Conservation (phyloP, 2,113 vertebrate genomes). For the Pangasianodon hypophthalmus region DNA sequence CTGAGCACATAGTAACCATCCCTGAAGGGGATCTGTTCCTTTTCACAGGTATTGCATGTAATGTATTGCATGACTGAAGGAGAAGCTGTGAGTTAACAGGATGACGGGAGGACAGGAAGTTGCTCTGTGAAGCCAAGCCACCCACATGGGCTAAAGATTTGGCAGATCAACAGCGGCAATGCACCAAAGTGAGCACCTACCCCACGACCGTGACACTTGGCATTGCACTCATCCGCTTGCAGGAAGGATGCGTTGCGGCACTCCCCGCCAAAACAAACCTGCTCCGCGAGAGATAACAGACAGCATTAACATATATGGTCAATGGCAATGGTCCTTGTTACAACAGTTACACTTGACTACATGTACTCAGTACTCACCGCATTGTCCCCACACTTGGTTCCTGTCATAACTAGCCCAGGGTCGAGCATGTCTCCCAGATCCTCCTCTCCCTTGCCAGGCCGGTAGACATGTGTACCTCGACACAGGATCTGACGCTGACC, state of each 20-base stretch:
- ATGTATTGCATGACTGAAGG: not conserved
- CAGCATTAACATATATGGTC: not conserved
- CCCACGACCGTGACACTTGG: constrained; percentile 87
- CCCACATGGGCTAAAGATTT: constrained; percentile 8
- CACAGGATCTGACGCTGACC: constrained; percentile 74
- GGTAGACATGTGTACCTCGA: constrained; percentile 90
- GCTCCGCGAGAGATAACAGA: not conserved
- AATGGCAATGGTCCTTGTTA: not conserved
- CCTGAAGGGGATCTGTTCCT: not conserved
- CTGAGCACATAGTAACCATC: not conserved
- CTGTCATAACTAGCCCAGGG: constrained; percentile 92
- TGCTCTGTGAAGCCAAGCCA: not conserved
- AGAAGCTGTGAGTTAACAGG: not conserved
- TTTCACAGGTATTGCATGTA: not conserved
- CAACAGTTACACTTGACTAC: not conserved
- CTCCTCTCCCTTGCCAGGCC: constrained; percentile 62
- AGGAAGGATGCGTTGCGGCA: constrained; percentile 92
- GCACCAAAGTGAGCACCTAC: constrained; percentile 67
- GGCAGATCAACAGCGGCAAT: not conserved
- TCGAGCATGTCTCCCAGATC: constrained; percentile 88
- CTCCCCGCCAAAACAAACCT: constrained; percentile 94
- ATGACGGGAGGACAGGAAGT: constrained; percentile 9
- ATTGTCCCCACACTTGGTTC: constrained; percentile 90
- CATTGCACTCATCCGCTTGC: constrained; percentile 79
- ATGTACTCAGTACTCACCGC: constrained; percentile 72